phyloP scores from a whole-genome alignment of 2,113 vertebrate species.

The Labeo rohita region DNA sequence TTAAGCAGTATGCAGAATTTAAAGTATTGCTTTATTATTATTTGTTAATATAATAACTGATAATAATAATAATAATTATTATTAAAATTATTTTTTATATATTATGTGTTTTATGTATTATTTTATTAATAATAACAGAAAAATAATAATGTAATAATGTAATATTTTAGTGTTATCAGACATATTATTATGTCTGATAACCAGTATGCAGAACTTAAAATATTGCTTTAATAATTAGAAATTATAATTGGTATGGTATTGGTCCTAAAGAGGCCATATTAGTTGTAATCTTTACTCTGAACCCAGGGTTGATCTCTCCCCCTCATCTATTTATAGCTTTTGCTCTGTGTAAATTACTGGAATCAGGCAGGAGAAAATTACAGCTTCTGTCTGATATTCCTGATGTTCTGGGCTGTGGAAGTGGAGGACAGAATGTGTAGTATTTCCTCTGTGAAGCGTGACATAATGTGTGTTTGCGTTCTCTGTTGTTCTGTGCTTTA shows the following conservation, averaged over 20 bases:
- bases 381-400: slow-evolving; percentile 58
- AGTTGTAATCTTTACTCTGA: neutral
- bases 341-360: slow-evolving; percentile 69
- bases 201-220: no score
- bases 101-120: no score
- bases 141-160: no score
- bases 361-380: slow-evolving; percentile 72
- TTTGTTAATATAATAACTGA: no score
- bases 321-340: slow-evolving; percentile 68
- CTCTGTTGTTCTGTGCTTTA: neutral
- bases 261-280: neutral
- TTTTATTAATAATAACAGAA: no score
- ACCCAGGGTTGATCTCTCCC: slow-evolving; percentile 27
- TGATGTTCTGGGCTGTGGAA: slow-evolving; percentile 47
- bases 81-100: no score
- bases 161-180: neutral
- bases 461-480: neutral
- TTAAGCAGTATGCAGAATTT: neutral
- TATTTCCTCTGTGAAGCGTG: slow-evolving; percentile 7
- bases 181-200: neutral
- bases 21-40: no score
- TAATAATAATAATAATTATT: no score
- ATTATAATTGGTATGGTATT: neutral
- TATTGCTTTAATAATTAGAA: neutral
- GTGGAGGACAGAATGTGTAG: slow-evolving; percentile 40